These are phyloP conservation scores for Timema podura DNA, from an alignment of 2,888 invertebrate species.

Conservation along the genomic window DNA sequence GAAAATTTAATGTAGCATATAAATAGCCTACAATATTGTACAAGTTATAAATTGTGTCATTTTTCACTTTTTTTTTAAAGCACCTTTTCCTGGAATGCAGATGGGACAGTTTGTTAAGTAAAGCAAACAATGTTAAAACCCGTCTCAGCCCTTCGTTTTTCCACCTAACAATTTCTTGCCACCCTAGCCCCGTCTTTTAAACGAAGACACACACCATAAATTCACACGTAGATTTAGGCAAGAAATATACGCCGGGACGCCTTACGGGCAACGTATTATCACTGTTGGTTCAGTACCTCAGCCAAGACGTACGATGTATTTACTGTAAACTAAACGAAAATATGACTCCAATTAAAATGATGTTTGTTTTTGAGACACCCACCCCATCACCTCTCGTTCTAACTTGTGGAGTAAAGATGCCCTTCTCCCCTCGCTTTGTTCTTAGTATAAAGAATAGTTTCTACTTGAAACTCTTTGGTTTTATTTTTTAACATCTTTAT, in stretches of 20 bases:
- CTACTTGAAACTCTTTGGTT: no score
- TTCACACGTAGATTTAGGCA: conserved; percentile 1
- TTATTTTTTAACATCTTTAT: no score
- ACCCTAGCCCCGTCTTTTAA: conserved; percentile 4
- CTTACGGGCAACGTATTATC: conserved; percentile 23
- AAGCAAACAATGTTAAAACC: no score
- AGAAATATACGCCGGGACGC: not conserved
- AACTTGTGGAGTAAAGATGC: no score
- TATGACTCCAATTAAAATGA: conserved; percentile 28
- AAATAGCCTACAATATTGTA: no score
- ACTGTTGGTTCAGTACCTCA: conserved; percentile 25
- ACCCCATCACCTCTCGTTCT: not conserved
- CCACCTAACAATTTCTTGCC: conserved; percentile 12
- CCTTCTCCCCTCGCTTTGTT: no score
- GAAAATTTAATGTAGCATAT: no score
- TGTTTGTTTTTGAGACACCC: conserved; percentile 21
- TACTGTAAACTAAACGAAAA: conserved; percentile 24
- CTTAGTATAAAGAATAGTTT: no score
- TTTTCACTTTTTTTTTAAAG: no score
- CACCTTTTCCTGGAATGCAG: no score
- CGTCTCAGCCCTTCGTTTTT: not conserved
- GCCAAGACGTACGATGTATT: conserved; percentile 19
- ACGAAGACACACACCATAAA: conserved; percentile 18
- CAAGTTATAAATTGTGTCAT: no score
- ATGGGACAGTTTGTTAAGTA: no score